Base-by-base conservation (phyloP, 2,797 vertebrate species). In the Cynopterus sphinx region DNA sequence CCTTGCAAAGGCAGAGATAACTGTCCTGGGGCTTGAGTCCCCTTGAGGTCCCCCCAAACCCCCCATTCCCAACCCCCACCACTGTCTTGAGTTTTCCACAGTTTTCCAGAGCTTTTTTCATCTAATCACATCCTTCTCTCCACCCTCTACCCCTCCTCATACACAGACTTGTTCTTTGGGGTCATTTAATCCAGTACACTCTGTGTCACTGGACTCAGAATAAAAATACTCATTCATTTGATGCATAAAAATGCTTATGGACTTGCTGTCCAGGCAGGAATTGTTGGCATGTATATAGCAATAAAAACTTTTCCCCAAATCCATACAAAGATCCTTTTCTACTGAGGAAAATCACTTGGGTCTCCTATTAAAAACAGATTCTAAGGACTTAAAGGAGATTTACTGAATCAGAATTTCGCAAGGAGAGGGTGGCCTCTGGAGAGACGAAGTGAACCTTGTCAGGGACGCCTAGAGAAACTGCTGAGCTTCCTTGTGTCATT, bases 1-100 rank as follows among this genome's bases (percentile, higher is more conserved):
- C 98, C 98, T 97, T 6, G 75, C 87, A 75, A 98, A 98, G 91
- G 93, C 98, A 98, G 71, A 95, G 96, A 97, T 97, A 98, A 98
- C 98, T 96, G 6, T 97, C 96, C 93, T 93, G 97, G 96, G 95
- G 96, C 97, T 97, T 96, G 95, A 92, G 95, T 96, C 96, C 86
- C 61, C 59, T 68, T 31, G 19, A 65, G 26, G 61, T 51, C 11
- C 70, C 95, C 96, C 91, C 88, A 87, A 0, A 0, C 90, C 89
- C 79, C 84, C 63, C 0, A 49, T 49, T 49, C 0, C 28, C 75
- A 95, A 78, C 90, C 91, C 94, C 92, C 70, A 91, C 88, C 96
- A 93, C 57, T 77, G 67, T 95, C 85, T 97, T 95, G 94, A 96
- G 2, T 84, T 94, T 91, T 92, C 81, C 13, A n/a, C 95, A 97